Conservation (phyloP, 2,888 invertebrate genomes). For the Dromius quadrimaculatus region DNA sequence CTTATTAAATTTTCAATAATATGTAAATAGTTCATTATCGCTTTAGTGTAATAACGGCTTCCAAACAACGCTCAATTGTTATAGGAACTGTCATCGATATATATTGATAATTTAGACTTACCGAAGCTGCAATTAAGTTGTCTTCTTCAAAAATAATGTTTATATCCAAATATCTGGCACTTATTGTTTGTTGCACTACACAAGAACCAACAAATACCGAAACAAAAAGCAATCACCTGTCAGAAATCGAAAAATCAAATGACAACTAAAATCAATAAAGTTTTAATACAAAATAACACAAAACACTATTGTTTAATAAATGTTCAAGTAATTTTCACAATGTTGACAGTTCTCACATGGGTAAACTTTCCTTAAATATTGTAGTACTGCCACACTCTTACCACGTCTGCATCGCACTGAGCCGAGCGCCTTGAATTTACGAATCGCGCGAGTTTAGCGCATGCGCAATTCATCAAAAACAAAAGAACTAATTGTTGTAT, state of each 20-base stretch:
- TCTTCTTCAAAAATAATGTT: conserved; percentile 6
- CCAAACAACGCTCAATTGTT: conserved; percentile 21
- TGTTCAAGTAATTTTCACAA: not conserved
- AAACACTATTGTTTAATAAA: not conserved
- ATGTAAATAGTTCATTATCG: conserved; percentile 38
- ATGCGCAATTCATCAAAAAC: conserved; percentile 17
- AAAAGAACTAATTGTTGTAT: conserved; percentile 40
- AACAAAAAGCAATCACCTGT: no score
- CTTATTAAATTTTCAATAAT: conserved; percentile 43
- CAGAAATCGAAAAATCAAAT: conserved; percentile 4
- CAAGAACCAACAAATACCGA: not conserved
- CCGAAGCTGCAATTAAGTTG: not conserved
- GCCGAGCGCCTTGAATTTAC: conserved; percentile 20
- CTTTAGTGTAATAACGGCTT: conserved; percentile 4
- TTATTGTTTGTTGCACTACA: not conserved
- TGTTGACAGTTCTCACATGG: conserved; percentile 37
- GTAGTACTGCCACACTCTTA: conserved; percentile 30
- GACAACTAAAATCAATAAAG: conserved; percentile 8
- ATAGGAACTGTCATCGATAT: conserved; percentile 11
- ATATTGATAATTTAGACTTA: conserved; percentile 1
- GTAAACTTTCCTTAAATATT: not conserved
- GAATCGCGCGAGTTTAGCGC: conserved; percentile 32
- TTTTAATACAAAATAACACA: not conserved
- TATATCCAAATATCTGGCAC: conserved; percentile 22
- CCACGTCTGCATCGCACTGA: conserved; percentile 20